These are phyloP conservation scores for Leucoma salicis DNA, from an alignment of 2,888 invertebrate genomes.

Conservation along the genomic window DNA sequence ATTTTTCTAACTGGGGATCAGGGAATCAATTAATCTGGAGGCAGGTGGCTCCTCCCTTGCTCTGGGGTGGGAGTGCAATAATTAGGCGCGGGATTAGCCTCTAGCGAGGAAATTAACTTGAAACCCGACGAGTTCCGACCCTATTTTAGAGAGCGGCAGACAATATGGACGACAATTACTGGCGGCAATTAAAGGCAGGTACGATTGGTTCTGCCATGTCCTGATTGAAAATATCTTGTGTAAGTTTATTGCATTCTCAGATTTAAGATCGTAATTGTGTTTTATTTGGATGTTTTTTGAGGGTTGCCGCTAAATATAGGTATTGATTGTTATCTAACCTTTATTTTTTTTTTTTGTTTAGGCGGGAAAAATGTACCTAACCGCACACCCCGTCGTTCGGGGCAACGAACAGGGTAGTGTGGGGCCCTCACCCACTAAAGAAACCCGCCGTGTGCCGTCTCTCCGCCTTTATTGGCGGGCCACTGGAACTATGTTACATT, in stretches of 20 bases:
- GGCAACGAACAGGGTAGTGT: too few relatives aligned
- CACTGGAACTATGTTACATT: too few relatives aligned
- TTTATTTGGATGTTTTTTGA: too few relatives aligned
- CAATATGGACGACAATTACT: constrained; percentile 33
- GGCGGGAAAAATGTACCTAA: too few relatives aligned
- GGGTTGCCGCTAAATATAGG: too few relatives aligned
- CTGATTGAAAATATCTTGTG: constrained; percentile 40
- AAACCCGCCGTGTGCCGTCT: too few relatives aligned
- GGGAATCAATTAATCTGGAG: constrained; percentile 27
- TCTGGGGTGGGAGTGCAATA: constrained; percentile 48
- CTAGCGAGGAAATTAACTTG: constrained; percentile 68
- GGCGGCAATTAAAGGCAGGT: constrained; percentile 42
- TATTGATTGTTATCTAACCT: too few relatives aligned
- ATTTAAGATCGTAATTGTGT: too few relatives aligned
- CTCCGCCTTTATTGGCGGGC: too few relatives aligned
- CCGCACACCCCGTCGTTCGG: too few relatives aligned
- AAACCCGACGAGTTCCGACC: constrained; percentile 52
- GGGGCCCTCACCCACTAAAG: too few relatives aligned
- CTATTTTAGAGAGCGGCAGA: constrained; percentile 29
- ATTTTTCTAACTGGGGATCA: constrained; percentile 22
- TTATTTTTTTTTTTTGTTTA: too few relatives aligned
- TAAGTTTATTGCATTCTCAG: constrained; percentile 38
- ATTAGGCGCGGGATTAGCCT: constrained; percentile 71
- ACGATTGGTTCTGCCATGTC: constrained; percentile 30
- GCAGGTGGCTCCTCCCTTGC: constrained; percentile 10